phyloP scores from a whole-genome alignment of 2,888 invertebrate species.

The Sarcophaga variegata region DNA sequence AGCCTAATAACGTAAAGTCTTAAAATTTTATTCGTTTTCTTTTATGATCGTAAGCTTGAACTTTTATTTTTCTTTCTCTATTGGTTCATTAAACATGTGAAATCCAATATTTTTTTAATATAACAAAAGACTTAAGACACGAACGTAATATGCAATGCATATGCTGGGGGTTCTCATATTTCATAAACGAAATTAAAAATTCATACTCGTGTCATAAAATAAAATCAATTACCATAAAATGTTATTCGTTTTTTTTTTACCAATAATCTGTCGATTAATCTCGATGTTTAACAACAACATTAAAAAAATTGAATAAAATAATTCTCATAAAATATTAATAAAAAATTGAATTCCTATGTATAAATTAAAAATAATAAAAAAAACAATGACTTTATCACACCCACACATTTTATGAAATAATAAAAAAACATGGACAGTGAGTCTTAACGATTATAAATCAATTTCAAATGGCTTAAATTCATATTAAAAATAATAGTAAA shows the following conservation, averaged over 20 bases:
- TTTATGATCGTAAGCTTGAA: too few species aligned
- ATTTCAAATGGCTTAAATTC: constrained; percentile 6
- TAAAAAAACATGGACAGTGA: background rate
- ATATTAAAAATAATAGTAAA: background rate
- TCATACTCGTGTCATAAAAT: constrained; percentile 19
- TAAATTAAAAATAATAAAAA: constrained; percentile 2
- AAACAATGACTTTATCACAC: constrained; percentile 10
- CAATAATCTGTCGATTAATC: constrained; percentile 7
- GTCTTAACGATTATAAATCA: constrained; percentile 40
- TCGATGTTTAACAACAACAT: background rate
- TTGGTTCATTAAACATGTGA: background rate
- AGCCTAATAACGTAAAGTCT: too few species aligned
- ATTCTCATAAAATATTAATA: constrained; percentile 9
- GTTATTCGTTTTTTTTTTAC: background rate
- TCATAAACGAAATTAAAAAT: constrained; percentile 24
- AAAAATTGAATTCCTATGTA: background rate
- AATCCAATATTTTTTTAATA: background rate
- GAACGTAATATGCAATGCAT: background rate
- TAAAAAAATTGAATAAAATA: background rate
- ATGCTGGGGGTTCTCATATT: background rate
- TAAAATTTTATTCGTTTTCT: too few species aligned
- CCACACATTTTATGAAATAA: constrained; percentile 5
- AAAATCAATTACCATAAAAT: background rate
- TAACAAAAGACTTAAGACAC: constrained; percentile 39
- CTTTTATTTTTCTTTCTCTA: background rate